Percentiles rank a stretch among this genome's conserved stretches.
Evolutionary conservation across 2,797 vertebrate genomes (phyloP).

Genomic region (Tokudaia muenninki): DNA sequence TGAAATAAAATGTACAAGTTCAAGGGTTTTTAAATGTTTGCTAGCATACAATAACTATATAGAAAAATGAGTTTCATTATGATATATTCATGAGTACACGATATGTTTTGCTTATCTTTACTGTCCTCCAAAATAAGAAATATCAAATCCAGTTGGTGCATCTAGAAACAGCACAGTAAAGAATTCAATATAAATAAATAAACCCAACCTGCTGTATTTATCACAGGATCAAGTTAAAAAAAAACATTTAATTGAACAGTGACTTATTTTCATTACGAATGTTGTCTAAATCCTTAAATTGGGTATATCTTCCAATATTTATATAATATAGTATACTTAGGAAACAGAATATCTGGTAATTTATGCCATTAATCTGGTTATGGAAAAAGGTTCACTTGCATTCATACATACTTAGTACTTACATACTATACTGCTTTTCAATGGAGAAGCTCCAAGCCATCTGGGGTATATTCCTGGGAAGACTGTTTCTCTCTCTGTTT

Average conservation of each 20-base stretch:
- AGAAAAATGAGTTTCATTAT: background rate
- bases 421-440: constrained; percentile 2
- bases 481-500: constrained; percentile 45
- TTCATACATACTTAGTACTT: constrained; percentile 57
- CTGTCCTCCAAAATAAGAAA: background rate
- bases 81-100: background rate
- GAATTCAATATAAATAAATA: background rate
- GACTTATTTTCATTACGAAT: background rate
- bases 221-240: background rate
- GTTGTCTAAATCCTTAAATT: constrained; percentile 18
- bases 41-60: background rate
- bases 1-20: constrained; percentile 51
- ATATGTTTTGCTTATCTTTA: background rate
- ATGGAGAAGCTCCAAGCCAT: constrained; percentile 38
- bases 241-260: constrained; percentile 16
- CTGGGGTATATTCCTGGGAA: constrained; percentile 6
- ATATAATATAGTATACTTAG: constrained; percentile 13
- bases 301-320: constrained; percentile 13
- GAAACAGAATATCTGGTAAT: constrained; percentile 32
- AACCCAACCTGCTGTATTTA: constrained; percentile 10
- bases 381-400: background rate
- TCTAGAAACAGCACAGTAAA: constrained; percentile 40
- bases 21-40: background rate
- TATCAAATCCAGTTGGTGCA: constrained; percentile 33
- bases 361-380: constrained; percentile 52